Base-by-base conservation (phyloP, 2,113 vertebrate genomes). In the Pituophis catenifer region DNA sequence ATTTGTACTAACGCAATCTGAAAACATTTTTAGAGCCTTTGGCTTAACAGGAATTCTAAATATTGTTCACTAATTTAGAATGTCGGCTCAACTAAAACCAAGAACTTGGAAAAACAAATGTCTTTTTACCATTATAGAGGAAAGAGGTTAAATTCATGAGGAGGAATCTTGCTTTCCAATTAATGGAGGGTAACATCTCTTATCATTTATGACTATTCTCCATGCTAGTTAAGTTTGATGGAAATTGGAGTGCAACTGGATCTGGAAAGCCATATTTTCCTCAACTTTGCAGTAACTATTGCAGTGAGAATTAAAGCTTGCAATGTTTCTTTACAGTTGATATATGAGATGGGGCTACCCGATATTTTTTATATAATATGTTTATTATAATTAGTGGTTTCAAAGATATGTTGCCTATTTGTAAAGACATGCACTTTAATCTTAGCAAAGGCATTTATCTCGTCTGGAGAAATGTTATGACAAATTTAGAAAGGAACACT, bases 371-470 rank as follows among this genome's bases (percentile, higher is more conserved):
- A 48, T 57, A 21, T 12, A 13, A 65, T 12, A 21, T 92, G 88
- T 89, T 89, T 81, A 55, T 54, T 92, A 57, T 57, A 57, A 55
- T 89, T 89, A 15, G 55, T 70, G 38, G 85, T 93, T 93, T 90
- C 7, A 88, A 75, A 89, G 29, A 29, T 55, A 29, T 75, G 33
- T 52, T 89, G 55, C 19, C 62, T 89, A 29, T 89, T 92, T 92
- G 50, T 75, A 89, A 88, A 88, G 0, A 2, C 91, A 23, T 58
- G 0, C 24, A 44, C 29, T 88, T 88, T 44, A 70, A 88, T 70
- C 91, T 87, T 87, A 23, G 59, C 58, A 52, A 70, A 54, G 50
- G 58, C 86, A 65, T 88, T 92, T 70, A 54, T 88, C 5, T 3
- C 62, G 12, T 19, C 21, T 5, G 86, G 48, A 94, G 9, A 94